Percentiles rank a stretch among this genome's conserved stretches.
Evolutionary conservation across 2,888 invertebrate species (phyloP).

Genomic region (Criorhina ranunculi): DNA sequence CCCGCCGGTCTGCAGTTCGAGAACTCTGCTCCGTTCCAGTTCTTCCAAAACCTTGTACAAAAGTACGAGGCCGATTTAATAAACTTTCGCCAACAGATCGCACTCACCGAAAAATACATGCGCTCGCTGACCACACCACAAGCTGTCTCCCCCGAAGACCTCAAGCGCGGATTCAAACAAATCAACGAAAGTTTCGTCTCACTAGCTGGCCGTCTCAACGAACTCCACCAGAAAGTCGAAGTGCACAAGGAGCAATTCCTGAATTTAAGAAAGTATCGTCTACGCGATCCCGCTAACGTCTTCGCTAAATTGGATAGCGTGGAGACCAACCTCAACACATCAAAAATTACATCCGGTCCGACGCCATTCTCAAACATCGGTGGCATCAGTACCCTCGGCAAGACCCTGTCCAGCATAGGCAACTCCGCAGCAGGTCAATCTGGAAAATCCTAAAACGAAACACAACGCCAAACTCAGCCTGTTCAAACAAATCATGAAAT

Average conservation of each 20-base stretch:
- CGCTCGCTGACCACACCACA: conserved; percentile 87
- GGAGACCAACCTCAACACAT: conserved; percentile 81
- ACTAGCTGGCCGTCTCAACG: conserved; percentile 93
- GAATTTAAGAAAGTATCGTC: conserved; percentile 90
- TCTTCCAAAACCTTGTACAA: conserved; percentile 89
- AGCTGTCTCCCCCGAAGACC: conserved; percentile 89
- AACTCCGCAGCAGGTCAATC: conserved; percentile 49
- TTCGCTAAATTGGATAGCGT: conserved; percentile 86
- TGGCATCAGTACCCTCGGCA: conserved; percentile 81
- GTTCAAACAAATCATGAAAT: conserved; percentile 31
- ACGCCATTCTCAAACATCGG: conserved; percentile 86
- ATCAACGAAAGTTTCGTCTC: conserved; percentile 95
- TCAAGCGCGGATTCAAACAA: conserved; percentile 91
- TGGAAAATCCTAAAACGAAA: conserved; percentile 42
- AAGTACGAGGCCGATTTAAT: conserved; percentile 90
- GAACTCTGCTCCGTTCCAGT: conserved; percentile 89
- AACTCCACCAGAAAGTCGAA: conserved; percentile 91
- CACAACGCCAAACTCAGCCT: background rate
- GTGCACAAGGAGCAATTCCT: conserved; percentile 93
- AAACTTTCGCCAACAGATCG: conserved; percentile 89
- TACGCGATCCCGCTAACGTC: conserved; percentile 90
- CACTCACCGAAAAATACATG: conserved; percentile 90
- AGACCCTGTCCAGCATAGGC: conserved; percentile 78
- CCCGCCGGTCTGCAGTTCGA: conserved; percentile 91
- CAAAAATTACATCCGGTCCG: conserved; percentile 86